A percentile compares a stretch with the other conserved stretches of the same genome.
phyloP scores from a whole-genome alignment of 2,113 vertebrate genomes.

The Microcebus lehilahytsara region DNA sequence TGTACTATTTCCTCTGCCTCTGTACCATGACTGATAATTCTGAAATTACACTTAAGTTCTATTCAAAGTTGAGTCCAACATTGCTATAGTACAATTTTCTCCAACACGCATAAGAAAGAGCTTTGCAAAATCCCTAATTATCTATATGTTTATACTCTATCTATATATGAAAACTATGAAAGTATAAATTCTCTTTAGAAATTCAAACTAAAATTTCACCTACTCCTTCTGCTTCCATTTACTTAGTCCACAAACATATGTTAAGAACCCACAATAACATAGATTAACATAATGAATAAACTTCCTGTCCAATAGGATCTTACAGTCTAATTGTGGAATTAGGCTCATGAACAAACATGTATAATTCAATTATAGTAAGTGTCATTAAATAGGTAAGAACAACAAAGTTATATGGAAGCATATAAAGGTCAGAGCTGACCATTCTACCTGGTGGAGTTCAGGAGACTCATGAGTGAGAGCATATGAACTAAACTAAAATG shows the following conservation, averaged over 20 bases:
- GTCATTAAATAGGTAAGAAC: not conserved
- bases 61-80: not conserved
- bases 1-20: not conserved
- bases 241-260: not conserved
- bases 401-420: not conserved
- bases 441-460: not conserved
- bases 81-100: not conserved
- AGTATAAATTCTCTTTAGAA: not conserved
- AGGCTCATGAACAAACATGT: not conserved
- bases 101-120: not conserved
- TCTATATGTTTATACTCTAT: not conserved
- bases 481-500: not conserved
- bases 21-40: not conserved
- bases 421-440: not conserved
- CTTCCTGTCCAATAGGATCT: not conserved
- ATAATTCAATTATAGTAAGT: not conserved
- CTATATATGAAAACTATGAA: not conserved
- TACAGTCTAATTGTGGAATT: not conserved
- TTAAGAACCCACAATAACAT: not conserved
- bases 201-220: not conserved
- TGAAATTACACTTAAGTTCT: not conserved
- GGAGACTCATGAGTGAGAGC: not conserved
- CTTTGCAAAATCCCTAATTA: not conserved
- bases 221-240: not conserved
- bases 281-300: not conserved